Base-by-base conservation (phyloP, 1,140 invertebrate species). In the Heliconius eleuchia region DNA sequence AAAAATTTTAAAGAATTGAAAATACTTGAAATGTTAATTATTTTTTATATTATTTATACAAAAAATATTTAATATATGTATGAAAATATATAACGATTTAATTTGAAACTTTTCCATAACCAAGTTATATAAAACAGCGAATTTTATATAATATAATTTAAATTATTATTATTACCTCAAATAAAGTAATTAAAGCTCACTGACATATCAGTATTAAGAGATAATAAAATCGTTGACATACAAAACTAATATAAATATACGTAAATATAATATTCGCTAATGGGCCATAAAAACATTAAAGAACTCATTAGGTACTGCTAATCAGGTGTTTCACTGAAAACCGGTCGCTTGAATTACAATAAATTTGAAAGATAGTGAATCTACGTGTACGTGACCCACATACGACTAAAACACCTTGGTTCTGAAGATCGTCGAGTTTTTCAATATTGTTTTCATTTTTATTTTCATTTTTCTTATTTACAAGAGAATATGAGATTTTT, bases 301-400 rank as follows among this genome's bases (percentile, higher is more conserved):
- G 55, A 79, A 42, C 55, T 74, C 78, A 71, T 79, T 79, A 34
- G 34, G 34, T 34, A 75, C n/a, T 50, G 39, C 57, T 79, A 79
- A 78, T 78, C 57, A 71, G 39, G 39, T n/a, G 42, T 52, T 74
- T 71, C 37, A 18, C 27, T 70, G 57, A 79, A 74, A 79, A 78
- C 73, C 27, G 66, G 78, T 79, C 9, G 23, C 19, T 16, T 55
- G 73, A 78, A 78, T 50, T 78, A 46, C 52, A 74, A 74, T 71
- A 66, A 74, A 79, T 79, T 74, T 74, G 72, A 71, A 79, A 37
- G 42, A 74, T 74, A 74, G 57, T 57, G 42, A 71, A 71, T 34
- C 30, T 66, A 74, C 50, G 52, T 71, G 70, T 79, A 71, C 50
- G 37, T 73, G 77, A 23, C 50, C 77, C 37, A 74, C 73, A 71